Base-by-base conservation (phyloP, 2,113 vertebrate species). In the Mustela lutreola region DNA sequence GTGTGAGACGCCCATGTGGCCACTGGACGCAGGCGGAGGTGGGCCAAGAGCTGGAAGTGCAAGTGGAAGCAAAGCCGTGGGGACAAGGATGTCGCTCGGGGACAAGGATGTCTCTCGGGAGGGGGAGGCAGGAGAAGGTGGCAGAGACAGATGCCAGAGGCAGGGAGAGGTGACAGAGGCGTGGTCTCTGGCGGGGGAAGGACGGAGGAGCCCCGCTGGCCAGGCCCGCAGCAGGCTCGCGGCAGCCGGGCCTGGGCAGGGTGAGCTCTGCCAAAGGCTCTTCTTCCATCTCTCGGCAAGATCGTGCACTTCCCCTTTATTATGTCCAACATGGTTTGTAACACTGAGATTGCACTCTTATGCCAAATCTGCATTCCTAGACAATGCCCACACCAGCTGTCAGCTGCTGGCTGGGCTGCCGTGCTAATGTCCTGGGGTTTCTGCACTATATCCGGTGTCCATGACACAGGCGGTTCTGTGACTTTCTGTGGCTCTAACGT, bases 111-210 rank as follows among this genome's bases (percentile, higher is more conserved):
- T 50, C 48, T 2, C 11, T 50, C 11, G 48, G 48, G 48, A 12
- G 15, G 65, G n/a, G 31, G 15, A 26, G 65, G 65, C 39, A 76
- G 12, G 73, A 1, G 12, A 75, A 0, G 3, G 14, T 28, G 12
- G 39, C 1, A 0, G 7, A 28, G 12, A 16, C 22, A 7, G 12
- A 76, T 11, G 7, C 12, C 39, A 45, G 24, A 6, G 11, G 26
- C 7, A 8, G 7, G 3, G 12, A 45, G 12, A 28, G 73, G 22
- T 26, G 24, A 50, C 50, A 50, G 50, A 14, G 50, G 50, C 4
- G 50, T 12, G 50, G 14, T 53, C 14, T 53, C 50, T 3, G 1
- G 50, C 3, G 4, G 50, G 14, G 14, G 3, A 4, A 4, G 50
- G 14, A 53, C 1, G 50, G 50, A 53, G 50, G 50, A 53, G 50